Evolutionary conservation across 1,140 invertebrate species (phyloP).

Genomic region (Lordiphosa mommai): DNA sequence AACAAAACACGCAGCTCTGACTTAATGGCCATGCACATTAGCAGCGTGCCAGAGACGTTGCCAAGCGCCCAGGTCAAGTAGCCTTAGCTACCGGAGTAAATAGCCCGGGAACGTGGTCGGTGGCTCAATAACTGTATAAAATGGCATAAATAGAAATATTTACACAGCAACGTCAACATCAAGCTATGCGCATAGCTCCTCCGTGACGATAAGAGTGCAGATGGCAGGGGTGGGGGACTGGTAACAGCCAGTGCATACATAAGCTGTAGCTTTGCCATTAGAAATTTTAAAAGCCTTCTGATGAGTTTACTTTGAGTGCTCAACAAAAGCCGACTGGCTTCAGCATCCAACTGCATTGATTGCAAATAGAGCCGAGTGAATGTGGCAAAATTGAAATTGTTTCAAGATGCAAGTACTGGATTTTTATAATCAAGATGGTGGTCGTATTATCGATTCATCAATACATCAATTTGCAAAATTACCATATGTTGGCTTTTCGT

Average conservation of each 20-base stretch:
- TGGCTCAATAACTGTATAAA: constrained; percentile 69
- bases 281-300: constrained; percentile 36
- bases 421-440: too few species aligned
- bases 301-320: constrained; percentile 43
- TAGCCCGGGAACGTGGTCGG: constrained; percentile 30
- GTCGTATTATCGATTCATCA: background rate
- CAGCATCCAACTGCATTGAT: background rate
- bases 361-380: background rate
- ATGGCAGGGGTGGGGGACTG: background rate
- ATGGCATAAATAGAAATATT: constrained; percentile 67
- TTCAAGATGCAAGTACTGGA: too few species aligned
- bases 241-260: constrained; percentile 32
- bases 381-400: constrained; percentile 3
- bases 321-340: background rate
- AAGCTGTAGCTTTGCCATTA: constrained; percentile 35
- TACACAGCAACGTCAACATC: constrained; percentile 49
- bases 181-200: background rate
- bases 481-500: too few species aligned
- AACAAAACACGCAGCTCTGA: constrained; percentile 72
- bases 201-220: background rate
- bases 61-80: constrained; percentile 48
- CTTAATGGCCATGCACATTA: constrained; percentile 75
- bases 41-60: constrained; percentile 58
- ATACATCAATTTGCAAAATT: background rate
- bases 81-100: constrained; percentile 14